A percentile compares a stretch with the other conserved stretches of the same genome.
These are phyloP conservation scores for Hippopotamyrus pictus DNA, from an alignment of 2,797 vertebrate species.

Conservation along the genomic window DNA sequence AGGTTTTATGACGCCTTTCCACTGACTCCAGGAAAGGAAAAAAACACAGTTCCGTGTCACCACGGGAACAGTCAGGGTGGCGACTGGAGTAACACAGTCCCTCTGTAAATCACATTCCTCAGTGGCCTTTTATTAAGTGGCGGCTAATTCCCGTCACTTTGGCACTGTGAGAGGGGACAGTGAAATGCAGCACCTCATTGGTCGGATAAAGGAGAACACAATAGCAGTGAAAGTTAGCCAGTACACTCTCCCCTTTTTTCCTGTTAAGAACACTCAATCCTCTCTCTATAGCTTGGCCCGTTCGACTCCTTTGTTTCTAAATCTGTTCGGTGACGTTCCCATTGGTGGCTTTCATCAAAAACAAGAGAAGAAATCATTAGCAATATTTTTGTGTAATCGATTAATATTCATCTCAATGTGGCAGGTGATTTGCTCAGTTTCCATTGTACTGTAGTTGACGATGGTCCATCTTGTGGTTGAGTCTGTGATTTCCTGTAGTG, in stretches of 20 bases:
- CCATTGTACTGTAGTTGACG: neutral
- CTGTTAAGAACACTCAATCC: neutral
- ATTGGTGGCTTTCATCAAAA: neutral
- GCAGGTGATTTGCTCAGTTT: neutral
- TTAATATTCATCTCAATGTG: neutral
- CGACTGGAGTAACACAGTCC: neutral
- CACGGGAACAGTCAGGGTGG: neutral
- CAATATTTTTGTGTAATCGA: neutral
- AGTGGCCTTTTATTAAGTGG: neutral
- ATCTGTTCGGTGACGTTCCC: conserved; percentile 6
- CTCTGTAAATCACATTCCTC: neutral
- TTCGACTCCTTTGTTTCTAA: neutral
- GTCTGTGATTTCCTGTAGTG: neutral
- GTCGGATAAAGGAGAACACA: neutral
- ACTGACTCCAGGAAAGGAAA: neutral
- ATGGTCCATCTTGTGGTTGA: neutral
- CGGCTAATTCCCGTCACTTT: neutral
- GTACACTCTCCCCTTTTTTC: conserved; percentile 5
- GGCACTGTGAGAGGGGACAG: neutral
- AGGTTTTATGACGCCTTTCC: neutral
- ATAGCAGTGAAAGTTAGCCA: conserved; percentile 13
- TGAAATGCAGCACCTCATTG: neutral
- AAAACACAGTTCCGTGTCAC: neutral
- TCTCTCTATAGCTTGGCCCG: neutral
- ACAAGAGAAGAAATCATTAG: neutral